Conservation (phyloP, 2,888 invertebrate species). For the Marasmarcha lunaedactyla region DNA sequence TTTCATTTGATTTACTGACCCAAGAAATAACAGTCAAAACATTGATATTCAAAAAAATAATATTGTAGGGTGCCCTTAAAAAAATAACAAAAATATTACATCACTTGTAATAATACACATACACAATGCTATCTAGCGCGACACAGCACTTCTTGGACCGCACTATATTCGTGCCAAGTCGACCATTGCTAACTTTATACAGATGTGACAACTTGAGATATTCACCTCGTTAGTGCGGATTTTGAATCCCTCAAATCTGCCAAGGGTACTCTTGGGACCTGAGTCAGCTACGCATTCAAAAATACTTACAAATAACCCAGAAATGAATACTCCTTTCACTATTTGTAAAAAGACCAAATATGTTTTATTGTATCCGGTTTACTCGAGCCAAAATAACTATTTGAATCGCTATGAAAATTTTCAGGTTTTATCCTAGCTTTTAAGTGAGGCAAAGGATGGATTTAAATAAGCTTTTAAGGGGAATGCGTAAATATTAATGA, state of each 20-base stretch:
- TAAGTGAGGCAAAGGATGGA: slow-evolving; percentile 51
- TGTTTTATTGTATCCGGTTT: no score
- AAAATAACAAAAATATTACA: no score
- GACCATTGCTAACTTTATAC: slow-evolving; percentile 28
- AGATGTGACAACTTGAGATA: slow-evolving; percentile 30
- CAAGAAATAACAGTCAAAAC: no score
- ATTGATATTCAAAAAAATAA: no score
- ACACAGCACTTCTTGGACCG: not conserved
- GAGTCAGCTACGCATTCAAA: slow-evolving; percentile 2
- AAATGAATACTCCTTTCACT: no score
- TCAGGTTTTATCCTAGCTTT: slow-evolving; percentile 14
- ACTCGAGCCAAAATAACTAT: no score
- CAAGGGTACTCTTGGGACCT: slow-evolving; percentile 23
- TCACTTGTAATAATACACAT: no score
- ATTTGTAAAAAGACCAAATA: no score
- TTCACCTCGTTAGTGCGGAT: slow-evolving; percentile 38
- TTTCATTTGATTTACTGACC: not conserved
- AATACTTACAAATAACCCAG: slow-evolving; percentile 8
- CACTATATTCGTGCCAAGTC: slow-evolving; percentile 21
- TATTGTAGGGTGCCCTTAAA: no score
- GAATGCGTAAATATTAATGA: slow-evolving; percentile 62
- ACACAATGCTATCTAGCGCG: not conserved
- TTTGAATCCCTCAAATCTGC: slow-evolving; percentile 19
- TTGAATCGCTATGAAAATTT: no score
- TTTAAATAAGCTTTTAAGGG: slow-evolving; percentile 57